Evolutionary conservation across 2,888 invertebrate species (phyloP), one percentile per base, ranked within the genome.

Genomic region (Ernsta delagoae): DNA sequence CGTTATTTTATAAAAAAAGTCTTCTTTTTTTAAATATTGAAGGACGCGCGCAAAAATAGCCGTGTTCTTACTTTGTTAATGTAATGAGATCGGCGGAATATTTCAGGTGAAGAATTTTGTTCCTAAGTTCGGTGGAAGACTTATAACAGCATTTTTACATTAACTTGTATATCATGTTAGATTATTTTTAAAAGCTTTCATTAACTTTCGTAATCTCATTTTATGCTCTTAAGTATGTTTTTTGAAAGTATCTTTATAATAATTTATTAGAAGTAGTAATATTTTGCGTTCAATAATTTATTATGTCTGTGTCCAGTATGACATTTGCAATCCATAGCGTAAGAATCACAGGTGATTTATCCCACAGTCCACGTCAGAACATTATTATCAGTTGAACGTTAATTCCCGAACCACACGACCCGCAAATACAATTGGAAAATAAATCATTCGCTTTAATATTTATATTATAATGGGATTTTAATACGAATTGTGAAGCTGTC

Each of bases 381-480:
- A 48, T 48, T 48, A 48, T 48, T 48, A 48, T 48, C 48, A 61
- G 34, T 48, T 61, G 12, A 9, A 59, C 59, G 39, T 59, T 59
- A 45, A 63, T 63, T 63, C 54, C 12, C 5, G 11, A 53, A 36
- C 54, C 41, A 11, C 54, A 53, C 39, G 11, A 12, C 12, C 48
- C 61, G 12, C 53, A 54, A 54, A 54, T 54, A 41, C 39, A 24
- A 63, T 41, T 63, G 24, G 41, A 63, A 54, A 54, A 63, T 63
- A 63, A 54, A 54, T 63, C 63, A 63, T 53, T 41, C 41, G 7
- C 16, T 54, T 39, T 24, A 48, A 54, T 54, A 63, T 63, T 54
- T 43, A 34, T 61, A 54, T 43, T 43, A 24, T 62, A 62, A 50
- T 53, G 53, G 53, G 62, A 62, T 53, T 53, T 62, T 39, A 62